Conservation (phyloP, 2,797 vertebrate species). For the Glossophaga mutica region DNA sequence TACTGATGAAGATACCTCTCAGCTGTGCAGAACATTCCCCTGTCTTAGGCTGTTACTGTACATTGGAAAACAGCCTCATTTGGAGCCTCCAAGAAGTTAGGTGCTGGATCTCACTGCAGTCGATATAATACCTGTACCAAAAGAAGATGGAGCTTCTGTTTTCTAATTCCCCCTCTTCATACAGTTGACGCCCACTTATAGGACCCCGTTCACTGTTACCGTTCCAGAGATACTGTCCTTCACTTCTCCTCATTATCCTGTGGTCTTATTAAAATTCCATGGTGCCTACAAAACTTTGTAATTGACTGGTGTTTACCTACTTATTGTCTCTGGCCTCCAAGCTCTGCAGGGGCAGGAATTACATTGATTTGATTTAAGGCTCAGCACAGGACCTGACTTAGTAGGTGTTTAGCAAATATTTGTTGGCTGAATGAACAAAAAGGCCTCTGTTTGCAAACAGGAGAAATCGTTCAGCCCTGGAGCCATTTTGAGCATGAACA, state of each 20-base stretch:
- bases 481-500: not conserved
- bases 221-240: not conserved
- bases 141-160: not conserved
- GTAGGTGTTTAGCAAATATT: not conserved
- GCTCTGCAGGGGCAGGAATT: not conserved
- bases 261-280: not conserved
- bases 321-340: not conserved
- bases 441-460: not conserved
- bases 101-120: not conserved
- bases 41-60: not conserved
- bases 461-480: not conserved
- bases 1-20: not conserved
- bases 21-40: not conserved
- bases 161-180: not conserved
- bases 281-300: not conserved
- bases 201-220: not conserved
- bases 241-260: not conserved
- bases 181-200: too few species aligned
- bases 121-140: accelerated
- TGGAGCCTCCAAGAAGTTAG: not conserved
- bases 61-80: not conserved
- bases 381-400: not conserved
- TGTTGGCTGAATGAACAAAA: not conserved
- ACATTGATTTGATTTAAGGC: not conserved
- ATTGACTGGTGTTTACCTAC: not conserved